Percentiles rank a stretch among this genome's conserved stretches.
phyloP scores from a whole-genome alignment of 1,140 invertebrate species.

The Ganaspis sp. region DNA sequence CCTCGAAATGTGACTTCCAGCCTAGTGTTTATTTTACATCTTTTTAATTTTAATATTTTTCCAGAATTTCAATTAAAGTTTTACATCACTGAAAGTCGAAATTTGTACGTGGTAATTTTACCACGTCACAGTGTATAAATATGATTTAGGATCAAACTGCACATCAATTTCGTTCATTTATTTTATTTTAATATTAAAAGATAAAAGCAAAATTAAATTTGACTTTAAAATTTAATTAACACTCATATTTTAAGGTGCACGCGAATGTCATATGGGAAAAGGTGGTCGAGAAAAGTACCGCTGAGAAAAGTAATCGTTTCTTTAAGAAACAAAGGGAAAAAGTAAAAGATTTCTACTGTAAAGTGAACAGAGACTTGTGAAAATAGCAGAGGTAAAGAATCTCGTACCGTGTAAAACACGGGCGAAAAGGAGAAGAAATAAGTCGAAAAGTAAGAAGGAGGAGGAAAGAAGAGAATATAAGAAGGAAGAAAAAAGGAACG shows the following conservation, averaged over 20 bases:
- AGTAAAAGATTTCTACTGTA: not conserved
- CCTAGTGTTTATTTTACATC: too few relatives aligned
- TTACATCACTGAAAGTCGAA: too few relatives aligned
- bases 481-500: constrained; percentile 7
- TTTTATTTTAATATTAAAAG: too few relatives aligned
- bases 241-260: not conserved
- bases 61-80: too few relatives aligned
- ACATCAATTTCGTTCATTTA: too few relatives aligned
- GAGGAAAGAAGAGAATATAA: not conserved
- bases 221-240: not conserved
- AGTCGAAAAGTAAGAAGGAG: not conserved
- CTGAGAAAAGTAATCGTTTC: not conserved
- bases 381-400: constrained; percentile 21
- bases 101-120: too few relatives aligned
- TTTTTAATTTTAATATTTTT: too few relatives aligned
- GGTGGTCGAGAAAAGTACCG: not conserved
- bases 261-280: not conserved
- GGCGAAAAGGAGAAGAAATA: not conserved
- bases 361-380: constrained; percentile 24
- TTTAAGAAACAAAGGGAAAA: not conserved
- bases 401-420: not conserved
- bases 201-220: too few relatives aligned
- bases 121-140: too few relatives aligned
- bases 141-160: too few relatives aligned
- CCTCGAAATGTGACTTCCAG: too few relatives aligned